phyloP scores from a whole-genome alignment of 1,140 invertebrate species.

The Drosophila seguyi region DNA sequence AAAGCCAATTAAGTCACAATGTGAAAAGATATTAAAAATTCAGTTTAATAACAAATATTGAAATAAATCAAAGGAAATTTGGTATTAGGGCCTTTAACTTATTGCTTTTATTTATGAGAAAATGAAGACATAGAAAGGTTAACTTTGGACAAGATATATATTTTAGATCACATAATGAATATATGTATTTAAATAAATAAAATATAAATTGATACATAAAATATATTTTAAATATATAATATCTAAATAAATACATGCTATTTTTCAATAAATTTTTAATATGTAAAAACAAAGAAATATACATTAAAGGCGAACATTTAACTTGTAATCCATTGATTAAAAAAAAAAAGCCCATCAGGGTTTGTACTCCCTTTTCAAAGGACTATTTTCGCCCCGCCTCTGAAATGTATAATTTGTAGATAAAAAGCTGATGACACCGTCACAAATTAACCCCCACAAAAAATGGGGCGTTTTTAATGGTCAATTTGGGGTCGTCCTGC shows the following conservation, averaged over 20 bases:
- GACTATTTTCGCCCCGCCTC: no score
- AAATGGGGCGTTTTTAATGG: slow-evolving; percentile 7
- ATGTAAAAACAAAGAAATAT: background rate
- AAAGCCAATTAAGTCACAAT: background rate
- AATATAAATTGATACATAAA: background rate
- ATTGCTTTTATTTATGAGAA: no score
- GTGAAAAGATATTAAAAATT: slow-evolving; percentile 3
- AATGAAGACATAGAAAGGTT: background rate
- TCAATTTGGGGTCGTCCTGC: slow-evolving; percentile 19
- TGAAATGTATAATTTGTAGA: slow-evolving; percentile 19
- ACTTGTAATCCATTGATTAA: background rate
- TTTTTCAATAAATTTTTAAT: background rate
- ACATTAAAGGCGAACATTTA: background rate
- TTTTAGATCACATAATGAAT: no score
- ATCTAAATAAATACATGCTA: background rate
- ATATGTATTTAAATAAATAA: no score
- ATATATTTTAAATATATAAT: background rate
- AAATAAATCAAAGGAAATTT: background rate
- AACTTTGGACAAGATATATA: no score
- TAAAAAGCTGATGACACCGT: slow-evolving; percentile 21
- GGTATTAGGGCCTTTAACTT: no score
- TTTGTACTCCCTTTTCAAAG: background rate
- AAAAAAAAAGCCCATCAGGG: background rate
- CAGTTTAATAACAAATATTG: no score
- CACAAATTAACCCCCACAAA: background rate